phyloP scores from a whole-genome alignment of 2,888 invertebrate genomes.

The Drosophila niveifrons region DNA sequence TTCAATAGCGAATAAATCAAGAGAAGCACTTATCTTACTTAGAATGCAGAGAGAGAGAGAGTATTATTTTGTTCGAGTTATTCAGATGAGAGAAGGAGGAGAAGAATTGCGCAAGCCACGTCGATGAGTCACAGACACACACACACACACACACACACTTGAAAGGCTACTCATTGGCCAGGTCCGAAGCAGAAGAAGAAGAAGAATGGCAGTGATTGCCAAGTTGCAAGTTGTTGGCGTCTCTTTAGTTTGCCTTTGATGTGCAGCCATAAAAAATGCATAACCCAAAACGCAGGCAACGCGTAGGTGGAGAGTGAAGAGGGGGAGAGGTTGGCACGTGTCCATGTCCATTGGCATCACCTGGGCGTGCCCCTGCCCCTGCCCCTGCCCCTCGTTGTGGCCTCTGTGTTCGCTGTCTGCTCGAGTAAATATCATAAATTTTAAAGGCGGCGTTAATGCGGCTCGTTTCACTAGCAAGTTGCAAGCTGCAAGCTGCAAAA shows the following conservation, averaged over 20 bases:
- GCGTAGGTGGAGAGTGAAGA: neutral
- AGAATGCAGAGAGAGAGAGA: too few relatives aligned
- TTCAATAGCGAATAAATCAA: too few relatives aligned
- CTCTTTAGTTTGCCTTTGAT: slow-evolving; percentile 58
- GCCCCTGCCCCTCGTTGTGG: slow-evolving; percentile 18
- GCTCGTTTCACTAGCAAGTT: slow-evolving; percentile 52
- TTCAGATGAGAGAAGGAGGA: too few relatives aligned
- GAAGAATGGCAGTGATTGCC: slow-evolving; percentile 51
- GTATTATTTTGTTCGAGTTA: too few relatives aligned
- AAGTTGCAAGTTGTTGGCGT: slow-evolving; percentile 41
- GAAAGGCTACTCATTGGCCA: slow-evolving; percentile 48
- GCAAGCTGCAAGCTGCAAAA: slow-evolving; percentile 20
- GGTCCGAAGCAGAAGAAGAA: too few relatives aligned
- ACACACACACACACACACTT: slow-evolving; percentile 16
- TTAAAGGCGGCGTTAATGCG: slow-evolving; percentile 75
- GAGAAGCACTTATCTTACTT: too few relatives aligned
- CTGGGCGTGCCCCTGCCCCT: neutral
- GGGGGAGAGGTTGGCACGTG: slow-evolving; percentile 30
- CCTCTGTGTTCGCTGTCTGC: slow-evolving; percentile 48
- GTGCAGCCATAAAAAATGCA: slow-evolving; percentile 63
- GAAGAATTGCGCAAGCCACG: neutral
- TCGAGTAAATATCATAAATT: slow-evolving; percentile 81
- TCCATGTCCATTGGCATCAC: slow-evolving; percentile 21
- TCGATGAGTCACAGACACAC: slow-evolving; percentile 4
- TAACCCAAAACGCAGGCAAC: slow-evolving; percentile 29